A percentile compares a stretch with the other conserved stretches of the same genome.
phyloP scores from a whole-genome alignment of 2,113 vertebrate species.

The Rhinolophus sinicus region DNA sequence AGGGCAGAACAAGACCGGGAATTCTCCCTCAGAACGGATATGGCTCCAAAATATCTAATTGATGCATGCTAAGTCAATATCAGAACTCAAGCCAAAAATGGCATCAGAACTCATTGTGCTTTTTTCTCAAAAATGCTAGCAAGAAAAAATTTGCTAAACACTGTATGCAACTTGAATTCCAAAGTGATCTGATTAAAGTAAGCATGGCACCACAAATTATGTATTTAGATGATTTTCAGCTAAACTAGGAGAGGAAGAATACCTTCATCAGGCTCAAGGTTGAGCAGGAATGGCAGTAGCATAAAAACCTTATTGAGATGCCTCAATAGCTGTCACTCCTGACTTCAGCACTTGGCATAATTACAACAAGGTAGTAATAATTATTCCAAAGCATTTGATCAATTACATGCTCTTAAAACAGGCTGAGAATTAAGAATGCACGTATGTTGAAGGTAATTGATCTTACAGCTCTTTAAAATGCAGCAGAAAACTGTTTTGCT shows the following conservation, averaged over 20 bases:
- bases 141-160: slow-evolving; percentile 43
- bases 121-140: background rate
- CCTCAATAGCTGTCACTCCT: slow-evolving; percentile 58
- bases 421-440: background rate
- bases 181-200: slow-evolving; percentile 65
- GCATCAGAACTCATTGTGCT: background rate
- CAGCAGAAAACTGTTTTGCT: slow-evolving; percentile 46
- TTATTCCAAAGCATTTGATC: slow-evolving; percentile 61
- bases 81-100: background rate
- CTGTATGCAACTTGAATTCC: background rate
- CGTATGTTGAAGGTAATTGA: slow-evolving; percentile 50
- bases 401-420: slow-evolving; percentile 63
- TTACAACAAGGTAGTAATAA: slow-evolving; percentile 62
- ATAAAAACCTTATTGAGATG: slow-evolving; percentile 61
- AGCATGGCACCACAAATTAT: slow-evolving; percentile 41
- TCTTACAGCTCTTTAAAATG: slow-evolving; percentile 27
- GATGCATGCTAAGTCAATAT: background rate
- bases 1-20: background rate
- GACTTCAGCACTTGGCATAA: slow-evolving; percentile 66
- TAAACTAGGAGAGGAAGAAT: slow-evolving; percentile 39
- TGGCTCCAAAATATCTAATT: background rate
- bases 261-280: slow-evolving; percentile 38
- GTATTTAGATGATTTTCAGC: slow-evolving; percentile 63
- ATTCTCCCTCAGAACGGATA: background rate
- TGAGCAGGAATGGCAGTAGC: slow-evolving; percentile 60